Conservation (phyloP, 2,113 vertebrate species). For the Electrona antarctica region DNA sequence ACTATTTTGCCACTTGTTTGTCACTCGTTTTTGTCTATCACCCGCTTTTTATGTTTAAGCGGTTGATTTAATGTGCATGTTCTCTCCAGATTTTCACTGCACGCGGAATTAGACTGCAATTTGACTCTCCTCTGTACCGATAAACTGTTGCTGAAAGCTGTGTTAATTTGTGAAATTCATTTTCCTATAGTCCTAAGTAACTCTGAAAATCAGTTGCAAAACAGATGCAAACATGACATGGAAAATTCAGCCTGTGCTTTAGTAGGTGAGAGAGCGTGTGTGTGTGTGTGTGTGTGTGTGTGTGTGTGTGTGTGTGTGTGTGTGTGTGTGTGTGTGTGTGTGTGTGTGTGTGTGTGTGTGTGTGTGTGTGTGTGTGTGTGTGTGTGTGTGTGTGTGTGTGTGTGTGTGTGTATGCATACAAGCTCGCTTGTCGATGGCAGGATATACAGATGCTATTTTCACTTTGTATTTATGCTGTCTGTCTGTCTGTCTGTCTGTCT, state of each 20-base stretch:
- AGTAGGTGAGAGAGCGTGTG: conserved; percentile 15
- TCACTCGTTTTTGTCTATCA: too few relatives aligned
- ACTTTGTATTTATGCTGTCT: too few relatives aligned
- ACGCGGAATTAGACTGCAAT: neutral
- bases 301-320: conserved; percentile 17
- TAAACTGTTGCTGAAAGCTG: conserved; percentile 30
- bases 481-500: too few relatives aligned
- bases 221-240: conserved; percentile 59
- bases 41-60: too few relatives aligned
- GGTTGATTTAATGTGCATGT: too few relatives aligned
- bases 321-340: neutral
- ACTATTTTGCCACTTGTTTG: too few relatives aligned
- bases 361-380: neutral
- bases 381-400: conserved; percentile 3
- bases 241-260: conserved; percentile 27
- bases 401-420: neutral
- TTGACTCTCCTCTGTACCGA: neutral
- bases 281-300: neutral
- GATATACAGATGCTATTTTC: too few relatives aligned
- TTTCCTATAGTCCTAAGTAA: conserved; percentile 43
- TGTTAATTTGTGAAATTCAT: conserved; percentile 48
- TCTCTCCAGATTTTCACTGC: neutral
- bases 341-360: neutral
- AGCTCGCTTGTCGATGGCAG: too few relatives aligned
- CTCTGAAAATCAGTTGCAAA: conserved; percentile 59